Base-by-base conservation (phyloP, 2,113 vertebrate genomes). In the Delphinapterus leucas region DNA sequence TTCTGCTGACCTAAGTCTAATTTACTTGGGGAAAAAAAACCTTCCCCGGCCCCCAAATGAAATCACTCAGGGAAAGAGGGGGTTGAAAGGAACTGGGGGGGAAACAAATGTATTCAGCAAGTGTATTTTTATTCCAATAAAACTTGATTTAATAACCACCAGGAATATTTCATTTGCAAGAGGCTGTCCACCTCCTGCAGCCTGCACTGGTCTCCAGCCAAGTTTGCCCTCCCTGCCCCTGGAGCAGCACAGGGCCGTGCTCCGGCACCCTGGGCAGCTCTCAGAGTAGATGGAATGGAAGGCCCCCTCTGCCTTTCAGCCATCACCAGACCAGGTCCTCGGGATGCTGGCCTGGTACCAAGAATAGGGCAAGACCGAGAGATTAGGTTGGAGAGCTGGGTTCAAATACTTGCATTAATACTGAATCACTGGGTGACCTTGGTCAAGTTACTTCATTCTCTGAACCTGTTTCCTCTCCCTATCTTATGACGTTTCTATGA, bases 41-140 rank as follows among this genome's bases (percentile, higher is more conserved):
- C 90, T 96, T 96, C 89, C 49, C 87, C 79, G 87, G 95, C 55
- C 92, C 96, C 96, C 83, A 97, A 97, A 98, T 98, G 97, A 94
- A 98, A 98, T 98, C 96, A 97, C 85, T 95, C 80, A 96, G 74
- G 93, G 80, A 97, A 87, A 86, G 93, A 90, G 63, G 55, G 96
- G 83, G 80, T 89, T 98, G 97, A 97, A 97, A 98, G 96, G 96
- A 98, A 97, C 88, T 90, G 92, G 84, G 92, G 92, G 95, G 95
- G 92, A 96, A 73, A 95, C 92, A 97, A 98, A 96, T 86, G 93
- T 96, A 98, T 98, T 98, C 94, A 93, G 85, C 88, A 95, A 76
- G 25, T 95, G 96, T 97, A 90, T 96, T 98, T 98, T 98, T 74
- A 98, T 98, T 97, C 97, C 97, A 98, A 60, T 98, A 97, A 97